A percentile compares a stretch with the other conserved stretches of the same genome.
Conservation (phyloP, 2,888 invertebrate species). For the Drosophila falleni region DNA sequence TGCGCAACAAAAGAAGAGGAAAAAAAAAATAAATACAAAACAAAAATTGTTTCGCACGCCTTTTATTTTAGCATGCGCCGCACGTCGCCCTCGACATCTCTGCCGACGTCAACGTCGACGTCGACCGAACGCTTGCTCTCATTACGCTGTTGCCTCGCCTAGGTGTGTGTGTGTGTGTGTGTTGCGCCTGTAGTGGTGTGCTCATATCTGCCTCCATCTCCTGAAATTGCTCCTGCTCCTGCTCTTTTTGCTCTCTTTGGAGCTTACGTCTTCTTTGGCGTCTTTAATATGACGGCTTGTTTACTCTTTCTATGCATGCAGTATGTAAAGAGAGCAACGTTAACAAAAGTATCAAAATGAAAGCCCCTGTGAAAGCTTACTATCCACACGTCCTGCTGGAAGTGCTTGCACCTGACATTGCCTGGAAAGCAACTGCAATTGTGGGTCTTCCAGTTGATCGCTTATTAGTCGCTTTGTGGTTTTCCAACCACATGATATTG, state of each 20-base stretch:
- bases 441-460: neutral
- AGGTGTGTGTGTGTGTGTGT: conserved; percentile 50
- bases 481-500: neutral
- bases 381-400: neutral
- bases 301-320: neutral
- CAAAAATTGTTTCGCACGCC: conserved; percentile 76
- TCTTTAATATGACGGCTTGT: neutral
- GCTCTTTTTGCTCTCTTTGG: conserved; percentile 6
- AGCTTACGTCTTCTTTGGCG: conserved; percentile 1
- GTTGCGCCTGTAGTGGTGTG: conserved; percentile 1
- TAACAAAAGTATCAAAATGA: neutral
- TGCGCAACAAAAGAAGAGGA: conserved; percentile 2
- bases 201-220: conserved; percentile 24
- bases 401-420: conserved; percentile 1
- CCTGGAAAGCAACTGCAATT: neutral
- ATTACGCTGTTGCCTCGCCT: conserved; percentile 55
- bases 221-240: conserved; percentile 28
- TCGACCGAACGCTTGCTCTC: conserved; percentile 62
- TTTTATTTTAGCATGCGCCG: conserved; percentile 69
- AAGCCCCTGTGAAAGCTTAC: neutral
- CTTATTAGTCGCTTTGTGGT: neutral
- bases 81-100: conserved; percentile 59
- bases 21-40: conserved; percentile 11
- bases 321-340: neutral
- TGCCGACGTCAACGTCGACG: conserved; percentile 10